Percentiles rank a stretch among this genome's conserved stretches.
Evolutionary conservation across 1,140 invertebrate genomes (phyloP).

Genomic region (Rhopalosiphum maidis): DNA sequence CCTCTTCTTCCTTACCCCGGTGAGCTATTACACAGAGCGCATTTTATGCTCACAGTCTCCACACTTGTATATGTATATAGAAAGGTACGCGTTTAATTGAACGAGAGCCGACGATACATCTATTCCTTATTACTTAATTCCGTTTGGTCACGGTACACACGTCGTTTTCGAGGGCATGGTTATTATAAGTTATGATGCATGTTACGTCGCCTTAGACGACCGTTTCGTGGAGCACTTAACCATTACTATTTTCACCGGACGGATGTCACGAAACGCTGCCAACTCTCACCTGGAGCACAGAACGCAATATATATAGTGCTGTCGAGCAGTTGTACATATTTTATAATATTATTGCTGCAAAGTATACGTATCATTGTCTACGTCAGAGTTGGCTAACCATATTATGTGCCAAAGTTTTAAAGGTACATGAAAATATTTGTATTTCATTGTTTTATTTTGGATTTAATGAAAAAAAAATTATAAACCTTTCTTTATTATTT

Average conservation of each 20-base stretch:
- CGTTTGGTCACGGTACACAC: background rate
- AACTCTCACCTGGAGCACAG: background rate
- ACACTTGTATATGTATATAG: too few species aligned
- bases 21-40: too few species aligned
- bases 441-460: background rate
- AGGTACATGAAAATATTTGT: background rate
- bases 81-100: too few species aligned
- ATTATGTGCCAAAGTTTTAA: background rate
- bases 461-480: too few species aligned
- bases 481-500: background rate
- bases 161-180: background rate
- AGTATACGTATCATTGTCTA: background rate
- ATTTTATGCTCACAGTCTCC: too few species aligned
- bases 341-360: background rate
- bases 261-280: background rate
- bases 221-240: background rate
- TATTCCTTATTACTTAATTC: background rate
- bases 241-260: background rate
- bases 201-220: background rate
- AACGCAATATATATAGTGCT: background rate
- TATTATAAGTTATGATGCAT: too few species aligned
- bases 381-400: background rate
- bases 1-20: too few species aligned
- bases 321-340: background rate
- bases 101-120: too few species aligned